Evolutionary conservation across 1,140 invertebrate genomes (phyloP), one percentile per base, ranked within the genome.

Genomic region (Chironomus tepperi): DNA sequence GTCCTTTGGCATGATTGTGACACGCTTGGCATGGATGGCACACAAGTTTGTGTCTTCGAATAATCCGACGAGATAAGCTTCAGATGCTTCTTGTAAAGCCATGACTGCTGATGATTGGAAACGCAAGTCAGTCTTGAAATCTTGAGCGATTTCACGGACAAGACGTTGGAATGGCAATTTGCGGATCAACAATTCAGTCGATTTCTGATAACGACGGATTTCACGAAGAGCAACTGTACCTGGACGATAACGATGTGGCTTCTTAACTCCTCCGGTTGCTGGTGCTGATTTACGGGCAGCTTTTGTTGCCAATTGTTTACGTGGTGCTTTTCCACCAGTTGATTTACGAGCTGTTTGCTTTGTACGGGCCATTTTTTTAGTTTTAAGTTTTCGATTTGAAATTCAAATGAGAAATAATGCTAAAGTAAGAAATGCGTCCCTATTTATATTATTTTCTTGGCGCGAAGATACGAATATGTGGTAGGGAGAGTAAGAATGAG

Each of bases 1-100:
- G 81, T 97, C 95, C 85, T 96, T 97, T 74, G 95, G 94, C 94
- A 97, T 97, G 80, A 97, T 97, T 77, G 95, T 97, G 47, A 97
- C 94, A 79, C 94, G 89, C 83, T 96, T 96, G 76, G 94, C 94
- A 80, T 97, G 94, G 82, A 96, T 96, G 76, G 94, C 94, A 84
- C 94, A 96, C 87, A 96, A 87, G 84, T 96, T 96, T 76, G 94
- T 95, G 83, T 96, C 93, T 88, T 97, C 94, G 84, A 97, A 96
- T 10, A 96, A 86, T 79, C 94, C 93, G 65, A 96, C 93, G 42
- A 96, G 83, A 82, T 96, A 96, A 10, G 94, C 94, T 84, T 97
- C 94, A 78, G 90, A 92, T 16, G 94, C 94, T 87, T 96, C 94
- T 87, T 94, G 86, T 24, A 93, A 82, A 73, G 91, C 91, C 73